Conservation (phyloP, 2,113 vertebrate genomes). For the Peucedramus taeniatus region DNA sequence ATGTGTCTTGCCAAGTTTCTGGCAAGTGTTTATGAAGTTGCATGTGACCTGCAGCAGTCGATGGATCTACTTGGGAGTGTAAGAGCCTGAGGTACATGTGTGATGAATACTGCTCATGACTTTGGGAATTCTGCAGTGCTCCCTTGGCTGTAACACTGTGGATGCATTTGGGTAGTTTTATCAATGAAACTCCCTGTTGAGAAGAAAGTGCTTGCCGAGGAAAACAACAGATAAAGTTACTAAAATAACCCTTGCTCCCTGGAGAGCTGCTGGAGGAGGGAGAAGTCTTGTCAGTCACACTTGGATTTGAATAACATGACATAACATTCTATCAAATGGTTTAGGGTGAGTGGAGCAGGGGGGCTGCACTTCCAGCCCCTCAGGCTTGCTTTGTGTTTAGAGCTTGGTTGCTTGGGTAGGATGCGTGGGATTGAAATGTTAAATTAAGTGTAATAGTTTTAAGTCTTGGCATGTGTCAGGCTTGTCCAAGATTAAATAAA, state of each 20-base stretch:
- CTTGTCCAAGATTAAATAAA: not conserved
- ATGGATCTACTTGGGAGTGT: not conserved
- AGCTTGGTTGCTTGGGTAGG: not conserved
- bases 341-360: not conserved
- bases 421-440: not conserved
- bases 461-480: not conserved
- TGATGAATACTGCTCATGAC: fast-evolving
- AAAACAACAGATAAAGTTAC: not conserved
- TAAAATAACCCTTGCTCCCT: not conserved
- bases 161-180: not conserved
- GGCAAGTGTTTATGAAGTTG: fast-evolving
- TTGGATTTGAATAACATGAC: not conserved
- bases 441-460: not conserved
- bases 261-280: not conserved
- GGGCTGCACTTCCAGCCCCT: not conserved
- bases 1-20: not conserved
- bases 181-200: not conserved
- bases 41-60: not conserved
- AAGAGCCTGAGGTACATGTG: not conserved
- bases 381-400: not conserved
- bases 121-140: not conserved
- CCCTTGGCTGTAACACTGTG: not conserved
- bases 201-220: not conserved
- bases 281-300: not conserved
- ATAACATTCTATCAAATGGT: not conserved